A percentile compares a stretch with the other conserved stretches of the same genome.
phyloP scores from a whole-genome alignment of 2,113 vertebrate species.

The Condylura cristata region DNA sequence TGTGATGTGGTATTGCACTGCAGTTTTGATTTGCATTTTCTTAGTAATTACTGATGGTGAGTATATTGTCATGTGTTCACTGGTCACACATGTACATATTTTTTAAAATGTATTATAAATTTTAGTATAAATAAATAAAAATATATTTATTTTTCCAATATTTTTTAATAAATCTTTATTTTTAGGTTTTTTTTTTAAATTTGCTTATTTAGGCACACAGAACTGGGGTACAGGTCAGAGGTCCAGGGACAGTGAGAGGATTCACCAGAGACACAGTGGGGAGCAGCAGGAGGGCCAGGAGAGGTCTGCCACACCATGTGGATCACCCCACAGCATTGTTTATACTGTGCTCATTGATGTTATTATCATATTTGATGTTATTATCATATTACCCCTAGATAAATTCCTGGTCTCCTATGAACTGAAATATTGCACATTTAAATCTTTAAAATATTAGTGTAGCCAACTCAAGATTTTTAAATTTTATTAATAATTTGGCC shows the following conservation, averaged over 20 bases:
- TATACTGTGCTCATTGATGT: background rate
- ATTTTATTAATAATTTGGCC: background rate
- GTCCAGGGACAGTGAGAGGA: no score
- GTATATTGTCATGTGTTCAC: background rate
- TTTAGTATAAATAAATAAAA: no score
- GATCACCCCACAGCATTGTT: no score
- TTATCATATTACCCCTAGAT: background rate
- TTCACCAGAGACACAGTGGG: no score
- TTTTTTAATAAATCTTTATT: no score
- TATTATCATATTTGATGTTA: background rate
- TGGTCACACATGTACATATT: background rate
- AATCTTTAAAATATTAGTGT: background rate
- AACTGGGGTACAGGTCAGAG: no score
- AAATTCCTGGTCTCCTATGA: background rate
- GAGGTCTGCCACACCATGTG: no score
- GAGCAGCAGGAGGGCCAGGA: no score
- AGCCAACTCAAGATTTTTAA: background rate
- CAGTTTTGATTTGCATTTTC: background rate
- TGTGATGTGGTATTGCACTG: background rate
- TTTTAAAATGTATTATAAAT: no score
- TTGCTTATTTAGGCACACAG: no score
- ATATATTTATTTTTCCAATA: no score
- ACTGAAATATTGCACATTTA: background rate
- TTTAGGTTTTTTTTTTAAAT: no score
- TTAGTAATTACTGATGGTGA: background rate